A percentile compares a stretch with the other conserved stretches of the same genome.
phyloP scores from a whole-genome alignment of 2,888 invertebrate genomes.

The Drosophila suboccidentalis region DNA sequence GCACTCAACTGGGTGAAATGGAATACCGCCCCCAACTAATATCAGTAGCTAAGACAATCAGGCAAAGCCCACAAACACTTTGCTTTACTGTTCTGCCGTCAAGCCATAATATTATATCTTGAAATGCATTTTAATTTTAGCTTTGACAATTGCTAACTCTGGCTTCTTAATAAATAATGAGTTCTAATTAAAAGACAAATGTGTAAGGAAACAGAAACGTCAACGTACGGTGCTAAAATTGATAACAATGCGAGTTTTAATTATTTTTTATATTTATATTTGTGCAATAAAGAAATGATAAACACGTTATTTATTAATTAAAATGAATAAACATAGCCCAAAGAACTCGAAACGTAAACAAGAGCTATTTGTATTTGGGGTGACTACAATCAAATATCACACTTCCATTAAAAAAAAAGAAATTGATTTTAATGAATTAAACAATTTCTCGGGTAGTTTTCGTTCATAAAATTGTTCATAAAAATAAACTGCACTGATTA shows the following conservation, averaged over 20 bases:
- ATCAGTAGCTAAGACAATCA: conserved; percentile 32
- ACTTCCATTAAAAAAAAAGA: background rate
- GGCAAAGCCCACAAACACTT: conserved; percentile 34
- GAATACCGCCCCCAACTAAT: conserved; percentile 54
- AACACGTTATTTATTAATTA: background rate
- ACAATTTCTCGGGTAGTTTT: background rate
- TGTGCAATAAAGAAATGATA: too few species aligned
- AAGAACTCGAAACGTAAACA: conserved; percentile 4
- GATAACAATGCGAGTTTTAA: conserved; percentile 35
- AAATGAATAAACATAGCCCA: background rate
- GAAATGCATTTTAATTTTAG: background rate
- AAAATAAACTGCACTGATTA: background rate
- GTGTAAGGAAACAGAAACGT: conserved; percentile 19
- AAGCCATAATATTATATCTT: conserved; percentile 4
- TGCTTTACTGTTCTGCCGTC: conserved; percentile 44
- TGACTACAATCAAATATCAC: background rate
- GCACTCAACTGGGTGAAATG: conserved; percentile 57
- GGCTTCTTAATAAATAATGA: conserved; percentile 37
- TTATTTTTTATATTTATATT: too few species aligned
- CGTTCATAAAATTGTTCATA: too few species aligned
- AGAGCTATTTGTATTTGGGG: background rate
- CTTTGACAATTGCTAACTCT: conserved; percentile 1
- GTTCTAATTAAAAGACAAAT: conserved; percentile 60
- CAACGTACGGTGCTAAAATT: conserved; percentile 24
- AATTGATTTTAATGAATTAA: background rate